Base-by-base conservation (phyloP, 2,113 vertebrate species). In the Thamnaconus septentrionalis region DNA sequence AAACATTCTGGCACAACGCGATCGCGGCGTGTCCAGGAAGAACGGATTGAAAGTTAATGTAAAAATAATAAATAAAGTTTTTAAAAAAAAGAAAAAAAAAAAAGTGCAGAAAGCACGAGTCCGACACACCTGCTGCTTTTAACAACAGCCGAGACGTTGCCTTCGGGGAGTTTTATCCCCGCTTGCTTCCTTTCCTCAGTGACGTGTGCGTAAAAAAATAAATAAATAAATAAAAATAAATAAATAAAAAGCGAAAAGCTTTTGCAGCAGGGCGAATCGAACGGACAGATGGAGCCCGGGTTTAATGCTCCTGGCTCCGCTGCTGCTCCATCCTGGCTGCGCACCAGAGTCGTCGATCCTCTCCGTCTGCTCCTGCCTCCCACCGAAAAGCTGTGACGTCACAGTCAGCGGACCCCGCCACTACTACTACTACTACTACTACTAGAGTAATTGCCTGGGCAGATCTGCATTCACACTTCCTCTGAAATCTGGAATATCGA, bases 1-100 rank as follows among this genome's bases (percentile, higher is more conserved):
- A 59, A 61, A 61, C 82, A 85, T 77, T 50, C 51, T 63, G 63
- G 66, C 70, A 46, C 70, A 43, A 6, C 56, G 0, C 60, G 12
- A 39, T 41, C 65, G 41, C 59, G 3, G 44, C 0, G 39, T 53
- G 55, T 65, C 47, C 31, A 56, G 7, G 2, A 59, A 64, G 0
- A 44, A 31, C 0, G 41, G 0, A 5, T 4, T 50, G 4, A 56
- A 3, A 61, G 11, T 45, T 4, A 41, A 0, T 31, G 18, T 31
- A 31, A 2, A 31, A 31, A 31, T 31, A 31, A 31, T 31, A 31
- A 31, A 31, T 31, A 31, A 31, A 1, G 18, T 31, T 31, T 31
- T 1, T 1, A 31, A 31, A 31, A 31, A 31, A 31, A 31, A 31
- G 2, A 31, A 31, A 31, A 1, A 31, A 31, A 31, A 31, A 31